Conservation (phyloP, 2,888 invertebrate species). For the Matsumyia berberina region DNA sequence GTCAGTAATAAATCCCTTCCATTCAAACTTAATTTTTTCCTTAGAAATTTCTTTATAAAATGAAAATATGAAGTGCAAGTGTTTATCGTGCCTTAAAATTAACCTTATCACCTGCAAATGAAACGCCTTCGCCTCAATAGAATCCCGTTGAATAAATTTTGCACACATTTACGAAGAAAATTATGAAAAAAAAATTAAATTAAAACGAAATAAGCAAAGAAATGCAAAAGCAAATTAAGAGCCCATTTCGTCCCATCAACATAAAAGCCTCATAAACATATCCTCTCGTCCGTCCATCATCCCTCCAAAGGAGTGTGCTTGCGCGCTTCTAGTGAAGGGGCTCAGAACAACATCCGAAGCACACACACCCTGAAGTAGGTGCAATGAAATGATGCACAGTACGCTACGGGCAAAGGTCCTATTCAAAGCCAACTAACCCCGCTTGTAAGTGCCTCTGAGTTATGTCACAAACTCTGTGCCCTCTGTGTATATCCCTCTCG, state of each 20-base stretch:
- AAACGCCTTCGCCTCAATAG: constrained; percentile 53
- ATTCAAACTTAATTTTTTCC: constrained; percentile 1
- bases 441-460: constrained; percentile 59
- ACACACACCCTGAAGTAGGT: constrained; percentile 71
- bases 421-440: constrained; percentile 75
- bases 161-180: constrained; percentile 62
- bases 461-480: constrained; percentile 64
- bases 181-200: constrained; percentile 8
- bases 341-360: constrained; percentile 67
- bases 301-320: constrained; percentile 9
- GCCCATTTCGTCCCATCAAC: constrained; percentile 63
- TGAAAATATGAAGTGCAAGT: constrained; percentile 35
- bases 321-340: constrained; percentile 25
- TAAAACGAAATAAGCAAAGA: constrained; percentile 15
- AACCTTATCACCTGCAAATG: constrained; percentile 66
- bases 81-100: constrained; percentile 49
- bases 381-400: constrained; percentile 72
- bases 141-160: constrained; percentile 60
- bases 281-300: constrained; percentile 7
- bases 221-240: constrained; percentile 68
- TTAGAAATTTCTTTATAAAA: too few relatives aligned
- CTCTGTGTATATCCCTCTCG: background rate
- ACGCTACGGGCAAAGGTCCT: constrained; percentile 59
- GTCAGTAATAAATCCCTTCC: too few relatives aligned
- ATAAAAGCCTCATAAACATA: constrained; percentile 61